Evolutionary conservation across 2,797 vertebrate species (phyloP).

Genomic region (Lutjanus campechanus): DNA sequence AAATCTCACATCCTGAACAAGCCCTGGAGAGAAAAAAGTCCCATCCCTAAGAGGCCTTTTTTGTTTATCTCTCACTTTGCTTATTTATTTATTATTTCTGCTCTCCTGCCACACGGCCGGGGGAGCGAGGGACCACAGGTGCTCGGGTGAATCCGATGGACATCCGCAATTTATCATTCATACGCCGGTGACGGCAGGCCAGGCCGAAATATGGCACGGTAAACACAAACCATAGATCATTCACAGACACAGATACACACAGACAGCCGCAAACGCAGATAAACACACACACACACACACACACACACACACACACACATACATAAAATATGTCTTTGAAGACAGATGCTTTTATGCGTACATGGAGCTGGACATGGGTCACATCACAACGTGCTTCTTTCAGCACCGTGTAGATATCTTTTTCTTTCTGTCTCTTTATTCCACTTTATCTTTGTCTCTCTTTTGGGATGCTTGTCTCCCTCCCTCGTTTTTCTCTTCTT

Average conservation of each 20-base stretch:
- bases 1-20: constrained; percentile 8
- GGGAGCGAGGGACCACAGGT: constrained; percentile 82
- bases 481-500: constrained; percentile 18
- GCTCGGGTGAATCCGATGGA: constrained; percentile 82
- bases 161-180: constrained; percentile 90
- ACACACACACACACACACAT: constrained; percentile 38
- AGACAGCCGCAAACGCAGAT: constrained; percentile 56
- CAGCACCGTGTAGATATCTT: constrained; percentile 51
- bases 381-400: constrained; percentile 71
- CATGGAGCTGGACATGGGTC: constrained; percentile 74
- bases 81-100: constrained; percentile 65
- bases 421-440: constrained; percentile 58
- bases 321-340: constrained; percentile 73
- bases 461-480: constrained; percentile 40
- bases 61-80: constrained; percentile 57
- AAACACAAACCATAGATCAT: constrained; percentile 92
- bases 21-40: background rate
- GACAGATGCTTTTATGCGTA: constrained; percentile 76
- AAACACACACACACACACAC: constrained; percentile 52
- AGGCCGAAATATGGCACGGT: constrained; percentile 88
- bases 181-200: constrained; percentile 83
- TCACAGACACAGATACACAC: constrained; percentile 74
- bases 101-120: constrained; percentile 57
- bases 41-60: constrained; percentile 35
- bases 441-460: constrained; percentile 71